Evolutionary conservation across 2,797 vertebrate genomes (phyloP).

Genomic region (Urocyon cinereoargenteus): DNA sequence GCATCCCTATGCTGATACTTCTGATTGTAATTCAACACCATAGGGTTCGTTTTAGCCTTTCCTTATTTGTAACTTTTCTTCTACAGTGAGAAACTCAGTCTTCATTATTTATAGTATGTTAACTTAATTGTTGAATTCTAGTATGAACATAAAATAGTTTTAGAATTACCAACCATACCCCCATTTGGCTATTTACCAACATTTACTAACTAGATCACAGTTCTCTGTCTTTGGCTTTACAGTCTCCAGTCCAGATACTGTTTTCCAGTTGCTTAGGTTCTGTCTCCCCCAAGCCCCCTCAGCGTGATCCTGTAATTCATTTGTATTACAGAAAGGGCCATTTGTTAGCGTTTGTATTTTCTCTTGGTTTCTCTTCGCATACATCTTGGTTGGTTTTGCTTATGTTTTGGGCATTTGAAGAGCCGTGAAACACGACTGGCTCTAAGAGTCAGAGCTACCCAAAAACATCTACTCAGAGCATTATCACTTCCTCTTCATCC

Average conservation of each 20-base stretch:
- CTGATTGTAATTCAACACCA: background rate
- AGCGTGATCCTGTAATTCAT: background rate
- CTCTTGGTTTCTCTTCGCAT: background rate
- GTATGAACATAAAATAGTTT: background rate
- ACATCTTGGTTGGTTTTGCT: background rate
- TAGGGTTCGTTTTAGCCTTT: background rate
- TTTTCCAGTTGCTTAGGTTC: background rate
- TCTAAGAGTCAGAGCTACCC: background rate
- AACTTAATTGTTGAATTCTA: background rate
- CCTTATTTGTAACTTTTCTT: background rate
- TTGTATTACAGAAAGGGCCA: background rate
- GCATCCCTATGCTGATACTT: background rate
- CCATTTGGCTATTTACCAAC: background rate
- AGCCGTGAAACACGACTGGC: background rate
- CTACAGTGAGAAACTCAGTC: background rate
- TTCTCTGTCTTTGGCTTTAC: background rate
- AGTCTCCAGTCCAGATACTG: background rate
- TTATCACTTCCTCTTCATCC: background rate
- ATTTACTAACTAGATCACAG: background rate
- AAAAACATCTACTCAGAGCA: background rate
- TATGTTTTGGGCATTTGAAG: background rate
- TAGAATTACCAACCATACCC: background rate
- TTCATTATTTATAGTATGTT: background rate
- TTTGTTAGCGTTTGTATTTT: slow-evolving; percentile 14
- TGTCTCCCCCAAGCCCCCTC: background rate